Conservation (phyloP, 1,140 invertebrate genomes). For the Drosophila kohkoa region DNA sequence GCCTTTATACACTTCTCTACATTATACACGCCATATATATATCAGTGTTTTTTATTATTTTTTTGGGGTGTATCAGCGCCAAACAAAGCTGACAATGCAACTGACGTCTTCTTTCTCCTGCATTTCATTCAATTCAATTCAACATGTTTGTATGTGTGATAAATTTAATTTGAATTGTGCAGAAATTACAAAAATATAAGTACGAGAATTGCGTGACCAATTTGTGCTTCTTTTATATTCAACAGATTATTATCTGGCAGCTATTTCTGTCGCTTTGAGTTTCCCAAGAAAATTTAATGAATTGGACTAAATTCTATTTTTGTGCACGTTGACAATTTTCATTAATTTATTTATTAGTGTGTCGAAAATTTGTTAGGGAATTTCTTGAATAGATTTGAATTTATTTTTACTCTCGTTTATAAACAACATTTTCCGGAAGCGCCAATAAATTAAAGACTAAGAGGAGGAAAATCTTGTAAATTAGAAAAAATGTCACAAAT, state of each 20-base stretch:
- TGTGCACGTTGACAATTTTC: not conserved
- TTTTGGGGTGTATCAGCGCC: not conserved
- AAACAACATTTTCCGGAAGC: not conserved
- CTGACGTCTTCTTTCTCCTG: conserved; percentile 4
- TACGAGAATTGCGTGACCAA: not conserved
- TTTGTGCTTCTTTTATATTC: not conserved
- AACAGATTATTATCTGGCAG: not conserved
- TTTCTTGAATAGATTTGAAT: not conserved
- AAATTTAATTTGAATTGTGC: conserved; percentile 23
- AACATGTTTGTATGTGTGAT: not conserved
- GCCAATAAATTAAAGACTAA: not conserved
- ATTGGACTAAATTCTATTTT: conserved; percentile 6
- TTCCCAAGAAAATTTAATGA: conserved; percentile 9
- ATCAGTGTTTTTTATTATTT: not conserved
- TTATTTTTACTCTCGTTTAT: conserved; percentile 1
- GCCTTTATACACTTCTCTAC: conserved; percentile 12
- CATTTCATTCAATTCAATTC: conserved; percentile 10
- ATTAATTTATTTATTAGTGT: not conserved
- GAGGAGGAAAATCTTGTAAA: too few relatives aligned
- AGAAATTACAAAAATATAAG: conserved; percentile 16
- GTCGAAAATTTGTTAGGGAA: not conserved
- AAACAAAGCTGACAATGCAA: too few relatives aligned
- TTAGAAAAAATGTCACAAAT: too few relatives aligned
- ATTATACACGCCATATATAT: not conserved
- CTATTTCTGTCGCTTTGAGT: not conserved